Evolutionary conservation across 2,797 vertebrate species (phyloP), one percentile per base, ranked within the genome.

Genomic region (Protonibea diacanthus): DNA sequence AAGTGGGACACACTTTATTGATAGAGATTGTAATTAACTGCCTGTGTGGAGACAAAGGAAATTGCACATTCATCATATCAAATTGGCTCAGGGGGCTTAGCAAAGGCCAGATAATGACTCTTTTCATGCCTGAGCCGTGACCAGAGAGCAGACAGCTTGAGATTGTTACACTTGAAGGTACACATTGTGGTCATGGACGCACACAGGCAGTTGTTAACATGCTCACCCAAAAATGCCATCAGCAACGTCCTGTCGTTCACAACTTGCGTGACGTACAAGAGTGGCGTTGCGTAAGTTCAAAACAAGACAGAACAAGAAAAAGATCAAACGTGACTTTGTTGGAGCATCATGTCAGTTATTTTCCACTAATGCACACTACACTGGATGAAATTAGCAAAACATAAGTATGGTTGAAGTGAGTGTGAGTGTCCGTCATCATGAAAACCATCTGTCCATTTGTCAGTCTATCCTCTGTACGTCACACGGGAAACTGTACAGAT

Each of bases 41-140:
- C 65, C 83, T 82, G 82, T 83, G 78, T 84, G 68, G 85, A 93
- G 93, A 95, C 91, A 90, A 91, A 92, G 92, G 90, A 94, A 94
- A 95, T 94, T 94, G 93, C 88, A 91, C 94, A 93, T 95, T 94
- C 90, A 92, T 95, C 92, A 94, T 92, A 92, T 92, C 88, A 93
- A 94, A 93, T 89, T 91, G 91, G 85, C 88, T 87, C 80, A 78
- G 79, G 86, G 86, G 90, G 84, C 80, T 89, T 77, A 85, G 82
- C 75, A 81, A 86, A 83, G 82, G 83, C 80, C 86, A 74, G 82
- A 90, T 93, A 93, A 93, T 93, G 84, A 83, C 74, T 91, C 82
- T 89, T 78, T 88, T 84, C 85, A 91, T 87, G 85, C 84, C 82
- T 67, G 82, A 86, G 86, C 89, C 81, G 89, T 91, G 91, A 91